A percentile compares a stretch with the other conserved stretches of the same genome.
phyloP scores from a whole-genome alignment of 2,888 invertebrate species.

The Diarsia brunnea region DNA sequence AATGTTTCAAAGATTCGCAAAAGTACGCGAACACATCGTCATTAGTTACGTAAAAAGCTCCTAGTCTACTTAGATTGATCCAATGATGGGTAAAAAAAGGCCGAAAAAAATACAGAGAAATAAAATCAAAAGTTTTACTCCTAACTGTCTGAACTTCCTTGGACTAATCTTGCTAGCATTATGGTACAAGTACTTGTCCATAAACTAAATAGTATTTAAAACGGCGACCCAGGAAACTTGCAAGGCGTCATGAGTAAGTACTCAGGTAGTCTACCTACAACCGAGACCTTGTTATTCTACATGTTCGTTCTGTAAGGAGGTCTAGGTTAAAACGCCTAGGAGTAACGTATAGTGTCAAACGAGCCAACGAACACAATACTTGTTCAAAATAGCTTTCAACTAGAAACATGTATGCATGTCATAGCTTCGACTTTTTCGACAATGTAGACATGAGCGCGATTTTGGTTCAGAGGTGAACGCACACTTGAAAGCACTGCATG shows the following conservation, averaged over 20 bases:
- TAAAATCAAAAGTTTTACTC: neutral
- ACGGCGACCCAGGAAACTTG: neutral
- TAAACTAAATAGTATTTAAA: neutral
- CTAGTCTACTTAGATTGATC: neutral
- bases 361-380: conserved; percentile 26
- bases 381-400: conserved; percentile 29
- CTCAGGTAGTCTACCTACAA: conserved; percentile 8
- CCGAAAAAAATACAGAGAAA: neutral
- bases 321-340: conserved; percentile 43
- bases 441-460: conserved; percentile 1
- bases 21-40: neutral
- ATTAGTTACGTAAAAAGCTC: neutral
- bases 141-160: neutral
- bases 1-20: neutral
- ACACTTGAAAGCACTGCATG: neutral
- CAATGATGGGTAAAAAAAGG: neutral
- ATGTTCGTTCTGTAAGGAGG: conserved; percentile 24
- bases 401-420: neutral
- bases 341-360: conserved; percentile 17
- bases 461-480: neutral
- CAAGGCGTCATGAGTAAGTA: neutral
- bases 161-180: neutral
- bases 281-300: conserved; percentile 31
- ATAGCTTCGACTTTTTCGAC: neutral
- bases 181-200: neutral